phyloP scores from a whole-genome alignment of 1,140 invertebrate species.

The Muscidifurax raptorellus region DNA sequence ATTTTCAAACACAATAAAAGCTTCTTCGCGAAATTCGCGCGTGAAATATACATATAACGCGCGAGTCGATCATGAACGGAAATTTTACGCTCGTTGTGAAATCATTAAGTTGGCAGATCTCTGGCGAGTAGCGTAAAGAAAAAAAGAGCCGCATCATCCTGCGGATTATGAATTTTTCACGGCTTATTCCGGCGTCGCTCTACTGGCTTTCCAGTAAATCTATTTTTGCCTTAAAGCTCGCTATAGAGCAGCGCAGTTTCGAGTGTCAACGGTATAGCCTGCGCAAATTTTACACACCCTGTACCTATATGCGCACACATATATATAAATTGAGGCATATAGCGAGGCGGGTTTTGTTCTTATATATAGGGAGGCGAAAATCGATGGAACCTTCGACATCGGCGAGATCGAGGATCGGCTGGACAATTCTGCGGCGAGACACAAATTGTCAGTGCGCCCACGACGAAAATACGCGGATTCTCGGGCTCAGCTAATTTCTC shows the following conservation, averaged over 20 bases:
- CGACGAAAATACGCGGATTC: slow-evolving; percentile 79
- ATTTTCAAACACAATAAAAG: slow-evolving; percentile 60
- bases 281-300: not conserved
- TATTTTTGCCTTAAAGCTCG: slow-evolving; percentile 61
- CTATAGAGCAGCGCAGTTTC: slow-evolving; percentile 29
- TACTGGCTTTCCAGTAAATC: slow-evolving; percentile 58
- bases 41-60: too few species aligned
- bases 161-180: slow-evolving; percentile 24
- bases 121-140: too few species aligned
- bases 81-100: not conserved
- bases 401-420: slow-evolving; percentile 77
- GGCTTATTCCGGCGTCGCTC: not conserved
- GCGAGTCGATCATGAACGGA: not conserved
- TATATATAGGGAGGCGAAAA: slow-evolving; percentile 6
- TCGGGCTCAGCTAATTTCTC: slow-evolving; percentile 60
- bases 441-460: slow-evolving; percentile 85
- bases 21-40: slow-evolving; percentile 40
- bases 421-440: slow-evolving; percentile 84
- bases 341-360: not conserved
- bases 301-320: too few species aligned
- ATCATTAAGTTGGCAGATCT: too few species aligned
- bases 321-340: too few species aligned
- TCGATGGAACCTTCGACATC: slow-evolving; percentile 79
- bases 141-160: too few species aligned
- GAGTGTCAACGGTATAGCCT: too few species aligned